Conservation (phyloP, 2,888 invertebrate genomes). For the Cerceris ruficornis region DNA sequence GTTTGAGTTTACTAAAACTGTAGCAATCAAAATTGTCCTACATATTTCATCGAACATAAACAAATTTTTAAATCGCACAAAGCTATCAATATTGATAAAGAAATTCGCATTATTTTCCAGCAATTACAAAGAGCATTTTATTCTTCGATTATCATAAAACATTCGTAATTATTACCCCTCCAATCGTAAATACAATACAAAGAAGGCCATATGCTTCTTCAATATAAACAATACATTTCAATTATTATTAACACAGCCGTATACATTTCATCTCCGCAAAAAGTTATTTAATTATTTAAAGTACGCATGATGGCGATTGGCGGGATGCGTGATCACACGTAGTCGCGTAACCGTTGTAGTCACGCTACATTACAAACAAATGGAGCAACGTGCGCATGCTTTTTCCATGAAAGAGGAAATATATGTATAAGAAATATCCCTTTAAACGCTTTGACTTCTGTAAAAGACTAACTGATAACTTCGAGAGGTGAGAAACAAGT, state of each 20-base stretch:
- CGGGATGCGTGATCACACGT: slow-evolving; percentile 70
- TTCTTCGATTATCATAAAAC: too few species aligned
- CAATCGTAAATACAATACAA: too few species aligned
- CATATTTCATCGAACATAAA: neutral
- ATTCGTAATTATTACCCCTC: too few species aligned
- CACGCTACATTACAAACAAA: slow-evolving; percentile 2
- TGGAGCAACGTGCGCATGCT: neutral
- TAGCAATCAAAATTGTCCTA: neutral
- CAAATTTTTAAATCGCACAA: neutral
- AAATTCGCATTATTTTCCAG: neutral
- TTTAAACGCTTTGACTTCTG: too few species aligned
- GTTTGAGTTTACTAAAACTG: too few species aligned
- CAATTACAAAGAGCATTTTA: neutral
- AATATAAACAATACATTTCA: neutral
- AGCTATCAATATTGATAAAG: neutral
- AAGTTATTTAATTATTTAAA: slow-evolving; percentile 74
- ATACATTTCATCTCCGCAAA: slow-evolving; percentile 3
- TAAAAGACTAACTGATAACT: too few species aligned
- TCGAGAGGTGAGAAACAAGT: neutral
- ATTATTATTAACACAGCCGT: neutral
- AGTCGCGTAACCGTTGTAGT: slow-evolving; percentile 57
- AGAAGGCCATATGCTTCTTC: too few species aligned
- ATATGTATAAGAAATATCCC: too few species aligned
- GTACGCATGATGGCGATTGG: slow-evolving; percentile 78
- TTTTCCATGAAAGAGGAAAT: slow-evolving; percentile 31